Evolutionary conservation across 2,888 invertebrate genomes (phyloP), one percentile per base, ranked within the genome.

Genomic region (Drosophila birchii): DNA sequence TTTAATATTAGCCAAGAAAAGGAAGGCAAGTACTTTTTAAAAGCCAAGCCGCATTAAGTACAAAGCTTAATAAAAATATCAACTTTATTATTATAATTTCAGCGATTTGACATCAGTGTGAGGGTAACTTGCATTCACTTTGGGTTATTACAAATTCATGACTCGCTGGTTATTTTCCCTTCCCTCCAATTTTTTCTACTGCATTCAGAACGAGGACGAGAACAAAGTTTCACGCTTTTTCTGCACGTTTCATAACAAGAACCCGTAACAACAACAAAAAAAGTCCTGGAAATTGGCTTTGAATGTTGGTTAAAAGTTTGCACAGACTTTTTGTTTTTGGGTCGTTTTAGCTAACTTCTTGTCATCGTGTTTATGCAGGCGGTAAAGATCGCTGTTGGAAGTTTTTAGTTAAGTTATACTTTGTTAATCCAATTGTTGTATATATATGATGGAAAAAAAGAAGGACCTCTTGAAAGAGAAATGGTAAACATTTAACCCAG

Each of bases 81-180:
- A 16, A 9, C 34, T 36, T 51, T 53, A 53, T 53, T 53, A 23
- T 36, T 23, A 53, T 20, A 53, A 16, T 53, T 53, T 36, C 3
- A 20, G 51, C 9, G 20, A 51, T 51, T 34, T 20, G 23, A 36
- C 34, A 53, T 53, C 51, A 34, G 51, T 20, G 51, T 20, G 16
- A 53, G 66, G 51, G 20, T 20, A 49, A 49, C 18, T 32, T 43
- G 56, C 44, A 55, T 59, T 63, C 67, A 41, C 47, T 69, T 64
- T 69, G 54, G 56, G 60, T 61, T 75, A 64, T 69, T 47, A 61
- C 18, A 75, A 61, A 67, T 69, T 64, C 75, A 64, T 60, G 63
- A 45, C 68, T 67, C 67, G 54, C 38, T 55, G 29, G 54, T 67
- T 59, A 23, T 53, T 53, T 53, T 23, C 34, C 51, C 20, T 11